Base-by-base conservation (phyloP, 2,797 vertebrate genomes). In the Microhierax caerulescens region DNA sequence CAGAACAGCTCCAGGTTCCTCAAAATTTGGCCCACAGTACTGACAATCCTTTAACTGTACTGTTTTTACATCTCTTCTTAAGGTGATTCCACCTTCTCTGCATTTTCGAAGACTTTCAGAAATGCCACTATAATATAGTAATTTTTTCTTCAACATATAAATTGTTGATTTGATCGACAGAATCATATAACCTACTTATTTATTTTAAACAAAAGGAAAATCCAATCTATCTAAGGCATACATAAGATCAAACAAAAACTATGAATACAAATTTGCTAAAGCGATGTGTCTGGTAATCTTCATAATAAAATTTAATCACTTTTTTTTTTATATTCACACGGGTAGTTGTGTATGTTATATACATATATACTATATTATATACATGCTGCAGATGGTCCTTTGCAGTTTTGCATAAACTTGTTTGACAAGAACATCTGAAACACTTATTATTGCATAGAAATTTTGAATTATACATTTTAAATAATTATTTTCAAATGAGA, bases 401-500 rank as follows among this genome's bases (percentile, higher is more conserved):
- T 94, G 47, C 53, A 89, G 36, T 28, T 94, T 88, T 69, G 13
- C 53, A 23, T 73, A 37, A 82, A 76, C 14, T 86, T 65, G 73
- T 11, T 81, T 59, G 76, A 80, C 8, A 84, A 85, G 53, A 7
- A 36, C 8, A 92, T 86, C 50, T 84, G 54, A 93, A 93, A 83
- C 47, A 84, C 11, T 86, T 65, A 74, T 86, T 65, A 74, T 32
- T 57, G 37, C 34, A 30, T 63, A 74, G 78, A 79, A 73, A 63
- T 67, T 91, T 92, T 65, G 69, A 94, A 88, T 64, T 80, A n/a
- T 88, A 60, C 64, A 32, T 69, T 84, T 79, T 73, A 85, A 96
- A 77, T 73, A 43, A 85, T 88, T 22, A 90, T 85, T 96, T 97
- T 96, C 72, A 88, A 94, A 96, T 34, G 32, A 95, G 53, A 93